Percentiles rank a stretch among this genome's conserved stretches.
Evolutionary conservation across 1,140 invertebrate species (phyloP).

Genomic region (Conopomorpha cramerella): DNA sequence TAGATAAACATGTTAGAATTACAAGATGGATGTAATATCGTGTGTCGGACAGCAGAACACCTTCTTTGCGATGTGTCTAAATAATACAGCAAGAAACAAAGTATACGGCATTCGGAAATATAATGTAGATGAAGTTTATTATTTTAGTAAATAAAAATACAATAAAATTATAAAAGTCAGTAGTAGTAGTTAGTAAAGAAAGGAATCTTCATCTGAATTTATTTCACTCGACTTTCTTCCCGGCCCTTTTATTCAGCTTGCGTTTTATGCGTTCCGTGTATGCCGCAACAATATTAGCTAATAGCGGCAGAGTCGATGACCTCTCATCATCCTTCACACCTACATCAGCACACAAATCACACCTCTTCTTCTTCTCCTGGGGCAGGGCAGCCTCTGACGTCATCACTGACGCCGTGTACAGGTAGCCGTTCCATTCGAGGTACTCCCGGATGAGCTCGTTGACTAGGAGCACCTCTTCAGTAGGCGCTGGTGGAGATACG

Average conservation of each 20-base stretch:
- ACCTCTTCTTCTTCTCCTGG: constrained; percentile 14
- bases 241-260: constrained; percentile 36
- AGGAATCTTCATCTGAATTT: too few relatives aligned
- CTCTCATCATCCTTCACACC: constrained; percentile 47
- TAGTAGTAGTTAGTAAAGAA: too few relatives aligned
- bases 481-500: constrained; percentile 31
- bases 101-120: too few relatives aligned
- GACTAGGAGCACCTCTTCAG: constrained; percentile 52
- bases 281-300: constrained; percentile 39
- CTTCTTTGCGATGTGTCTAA: too few relatives aligned
- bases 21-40: too few relatives aligned
- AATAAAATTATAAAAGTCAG: too few relatives aligned
- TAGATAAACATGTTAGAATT: too few relatives aligned
- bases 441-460: constrained; percentile 61
- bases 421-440: constrained; percentile 60
- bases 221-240: too few relatives aligned
- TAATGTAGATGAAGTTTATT: too few relatives aligned
- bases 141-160: too few relatives aligned
- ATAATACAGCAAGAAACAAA: too few relatives aligned
- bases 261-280: constrained; percentile 46
- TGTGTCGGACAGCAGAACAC: too few relatives aligned
- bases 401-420: constrained; percentile 59
- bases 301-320: constrained; percentile 30
- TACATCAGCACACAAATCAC: constrained; percentile 31
- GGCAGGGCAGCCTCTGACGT: constrained; percentile 39